Evolutionary conservation across 2,113 vertebrate genomes (phyloP).

Genomic region (Malurus melanocephalus): DNA sequence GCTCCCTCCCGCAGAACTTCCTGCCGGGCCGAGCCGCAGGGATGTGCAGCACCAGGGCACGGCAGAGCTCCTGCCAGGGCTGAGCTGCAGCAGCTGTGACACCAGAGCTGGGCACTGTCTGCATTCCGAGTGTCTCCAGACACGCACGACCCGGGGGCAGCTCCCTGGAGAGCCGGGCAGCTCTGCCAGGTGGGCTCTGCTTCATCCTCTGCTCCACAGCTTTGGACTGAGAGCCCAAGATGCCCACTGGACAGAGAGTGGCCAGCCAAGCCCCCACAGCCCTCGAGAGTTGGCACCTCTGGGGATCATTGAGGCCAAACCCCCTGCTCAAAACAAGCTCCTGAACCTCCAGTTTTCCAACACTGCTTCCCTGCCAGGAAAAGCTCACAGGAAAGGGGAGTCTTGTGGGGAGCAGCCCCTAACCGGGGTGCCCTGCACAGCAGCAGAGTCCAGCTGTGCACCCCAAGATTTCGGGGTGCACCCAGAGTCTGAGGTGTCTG

Average conservation of each 20-base stretch:
- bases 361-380: background rate
- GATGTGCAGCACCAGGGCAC: background rate
- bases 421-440: accelerated
- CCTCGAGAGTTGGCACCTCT: background rate
- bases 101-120: background rate
- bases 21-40: accelerated
- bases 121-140: background rate
- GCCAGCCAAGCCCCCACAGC: accelerated
- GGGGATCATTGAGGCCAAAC: accelerated
- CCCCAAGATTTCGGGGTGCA: background rate
- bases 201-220: accelerated
- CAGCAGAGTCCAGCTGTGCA: too few species aligned
- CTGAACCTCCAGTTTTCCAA: background rate
- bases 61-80: background rate
- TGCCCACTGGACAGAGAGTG: accelerated
- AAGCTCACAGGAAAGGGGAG: background rate
- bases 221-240: accelerated
- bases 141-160: accelerated
- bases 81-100: background rate
- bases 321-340: background rate
- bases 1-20: background rate
- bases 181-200: background rate
- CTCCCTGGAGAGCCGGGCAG: background rate
- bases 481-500: background rate
- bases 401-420: background rate